Evolutionary conservation across 2,113 vertebrate species (phyloP).

Genomic region (Halichoeres trimaculatus): DNA sequence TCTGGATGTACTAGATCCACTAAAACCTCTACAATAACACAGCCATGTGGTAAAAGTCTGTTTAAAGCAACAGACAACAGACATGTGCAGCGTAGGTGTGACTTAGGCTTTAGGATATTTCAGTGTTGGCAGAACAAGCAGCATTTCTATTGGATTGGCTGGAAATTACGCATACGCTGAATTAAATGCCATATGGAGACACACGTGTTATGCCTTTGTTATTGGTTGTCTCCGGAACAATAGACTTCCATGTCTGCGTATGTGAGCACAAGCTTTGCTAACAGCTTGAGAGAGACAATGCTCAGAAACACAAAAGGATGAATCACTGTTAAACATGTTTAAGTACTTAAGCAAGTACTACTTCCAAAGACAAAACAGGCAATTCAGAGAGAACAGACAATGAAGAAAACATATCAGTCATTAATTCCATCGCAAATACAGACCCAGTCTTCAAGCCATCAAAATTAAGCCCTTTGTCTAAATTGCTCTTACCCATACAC

Average conservation of each 20-base stretch:
- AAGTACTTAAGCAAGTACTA: background rate
- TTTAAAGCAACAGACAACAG: background rate
- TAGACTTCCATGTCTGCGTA: background rate
- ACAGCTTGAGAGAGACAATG: background rate
- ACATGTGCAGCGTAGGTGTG: conserved; percentile 19
- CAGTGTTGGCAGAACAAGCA: conserved; percentile 10
- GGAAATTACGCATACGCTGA: conserved; percentile 2
- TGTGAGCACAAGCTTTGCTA: background rate
- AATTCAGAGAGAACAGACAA: background rate
- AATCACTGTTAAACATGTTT: background rate
- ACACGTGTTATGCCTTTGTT: conserved; percentile 8
- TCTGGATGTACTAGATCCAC: background rate
- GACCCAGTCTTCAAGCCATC: too few relatives aligned
- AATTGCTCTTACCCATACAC: too few relatives aligned
- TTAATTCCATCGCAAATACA: too few relatives aligned
- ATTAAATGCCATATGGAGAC: conserved; percentile 5
- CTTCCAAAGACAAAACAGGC: background rate
- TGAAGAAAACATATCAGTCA: too few relatives aligned
- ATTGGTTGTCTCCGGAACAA: conserved; percentile 4
- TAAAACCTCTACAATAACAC: background rate
- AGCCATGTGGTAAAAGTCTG: background rate
- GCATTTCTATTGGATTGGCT: background rate
- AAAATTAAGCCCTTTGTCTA: too few relatives aligned
- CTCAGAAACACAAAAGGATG: background rate
- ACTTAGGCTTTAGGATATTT: conserved; percentile 5